These are phyloP conservation scores for Drosophila tripunctata DNA, from an alignment of 2,888 invertebrate species.

Conservation along the genomic window DNA sequence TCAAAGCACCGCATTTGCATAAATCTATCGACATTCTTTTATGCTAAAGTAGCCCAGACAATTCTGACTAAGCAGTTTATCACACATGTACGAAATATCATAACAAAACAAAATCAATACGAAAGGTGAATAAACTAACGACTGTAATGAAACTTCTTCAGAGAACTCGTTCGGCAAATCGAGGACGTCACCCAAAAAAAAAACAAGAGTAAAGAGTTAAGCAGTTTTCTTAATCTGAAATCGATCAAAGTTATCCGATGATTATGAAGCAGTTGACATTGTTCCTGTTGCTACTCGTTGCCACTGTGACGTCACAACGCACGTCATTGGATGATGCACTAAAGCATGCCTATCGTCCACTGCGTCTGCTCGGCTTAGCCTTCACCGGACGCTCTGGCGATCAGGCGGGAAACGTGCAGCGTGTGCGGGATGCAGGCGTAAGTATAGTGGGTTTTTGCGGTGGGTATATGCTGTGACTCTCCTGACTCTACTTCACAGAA, in stretches of 20 bases:
- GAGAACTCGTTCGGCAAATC: conserved; percentile 72
- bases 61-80: conserved; percentile 35
- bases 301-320: conserved; percentile 68
- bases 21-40: conserved; percentile 37
- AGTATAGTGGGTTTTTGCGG: too few relatives aligned
- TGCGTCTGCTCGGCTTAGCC: conserved; percentile 72
- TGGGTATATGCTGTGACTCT: too few relatives aligned
- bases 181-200: conserved; percentile 67
- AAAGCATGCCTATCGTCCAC: conserved; percentile 61
- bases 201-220: conserved; percentile 61
- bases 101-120: conserved; percentile 54
- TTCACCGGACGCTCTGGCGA: conserved; percentile 80
- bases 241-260: conserved; percentile 18
- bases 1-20: conserved; percentile 9
- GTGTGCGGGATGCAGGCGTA: conserved; percentile 74
- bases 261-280: conserved; percentile 40
- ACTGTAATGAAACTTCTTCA: conserved; percentile 51
- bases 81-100: conserved; percentile 43
- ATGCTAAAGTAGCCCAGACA: conserved; percentile 36
- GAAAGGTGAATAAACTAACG: conserved; percentile 71
- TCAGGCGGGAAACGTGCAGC: conserved; percentile 67
- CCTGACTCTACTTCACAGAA: conserved; percentile 66
- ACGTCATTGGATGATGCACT: conserved; percentile 74
- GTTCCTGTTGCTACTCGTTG: conserved; percentile 40
- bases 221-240: conserved; percentile 12